Evolutionary conservation across 2,888 invertebrate species (phyloP).

Genomic region (Megalurothrips usitatus): DNA sequence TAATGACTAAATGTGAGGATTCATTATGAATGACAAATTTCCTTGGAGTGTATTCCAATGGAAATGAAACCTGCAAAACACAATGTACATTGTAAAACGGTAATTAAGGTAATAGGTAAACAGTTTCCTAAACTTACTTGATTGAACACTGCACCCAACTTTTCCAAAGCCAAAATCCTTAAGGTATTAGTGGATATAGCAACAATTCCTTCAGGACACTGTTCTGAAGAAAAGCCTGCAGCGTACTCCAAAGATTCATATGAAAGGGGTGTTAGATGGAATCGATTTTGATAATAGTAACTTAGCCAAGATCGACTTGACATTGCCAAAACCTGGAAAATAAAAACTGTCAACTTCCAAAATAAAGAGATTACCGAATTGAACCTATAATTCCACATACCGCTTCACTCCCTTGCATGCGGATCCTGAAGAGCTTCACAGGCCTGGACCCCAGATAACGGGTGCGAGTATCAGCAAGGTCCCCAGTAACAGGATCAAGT

Average conservation of each 20-base stretch:
- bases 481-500: constrained; percentile 91
- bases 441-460: constrained; percentile 93
- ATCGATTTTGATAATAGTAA: constrained; percentile 95
- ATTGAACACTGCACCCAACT: constrained; percentile 97
- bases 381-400: constrained; percentile 49
- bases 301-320: constrained; percentile 97
- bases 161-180: constrained; percentile 94
- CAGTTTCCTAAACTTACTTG: constrained; percentile 51
- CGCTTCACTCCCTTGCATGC: constrained; percentile 93
- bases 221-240: constrained; percentile 89
- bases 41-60: constrained; percentile 91
- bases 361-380: background rate
- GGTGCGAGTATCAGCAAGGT: constrained; percentile 93
- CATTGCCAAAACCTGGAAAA: constrained; percentile 73
- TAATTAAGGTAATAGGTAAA: background rate
- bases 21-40: constrained; percentile 91
- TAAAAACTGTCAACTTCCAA: background rate
- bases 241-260: constrained; percentile 97
- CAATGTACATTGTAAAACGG: background rate
- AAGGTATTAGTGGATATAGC: constrained; percentile 97
- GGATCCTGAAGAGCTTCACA: constrained; percentile 92
- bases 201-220: constrained; percentile 98
- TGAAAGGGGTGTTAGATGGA: constrained; percentile 90
- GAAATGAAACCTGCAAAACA: constrained; percentile 65
- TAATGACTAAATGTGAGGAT: constrained; percentile 80